Percentiles rank a stretch among this genome's conserved stretches.
These are phyloP conservation scores for Ardeotis arabs DNA, from an alignment of 2,113 vertebrate genomes.

Conservation along the genomic window DNA sequence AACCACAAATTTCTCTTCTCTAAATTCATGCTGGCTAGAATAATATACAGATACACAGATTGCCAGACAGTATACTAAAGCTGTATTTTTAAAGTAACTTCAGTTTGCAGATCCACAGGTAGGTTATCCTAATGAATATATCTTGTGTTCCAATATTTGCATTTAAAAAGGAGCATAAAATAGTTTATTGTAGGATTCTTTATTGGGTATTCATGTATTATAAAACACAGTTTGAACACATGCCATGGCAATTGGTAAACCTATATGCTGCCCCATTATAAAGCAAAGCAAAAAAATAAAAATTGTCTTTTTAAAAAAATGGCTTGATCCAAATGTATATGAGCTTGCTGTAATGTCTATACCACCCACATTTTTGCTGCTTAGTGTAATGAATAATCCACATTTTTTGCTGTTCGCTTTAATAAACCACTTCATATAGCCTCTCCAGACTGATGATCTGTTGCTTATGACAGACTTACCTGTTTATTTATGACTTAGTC, in stretches of 20 bases:
- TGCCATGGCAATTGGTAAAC: neutral
- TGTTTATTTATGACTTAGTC: neutral
- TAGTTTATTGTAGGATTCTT: neutral
- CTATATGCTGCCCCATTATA: neutral
- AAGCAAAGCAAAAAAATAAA: slow-evolving; percentile 24
- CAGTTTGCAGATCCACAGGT: neutral
- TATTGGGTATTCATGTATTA: neutral
- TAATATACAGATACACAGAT: neutral
- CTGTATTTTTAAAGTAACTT: neutral
- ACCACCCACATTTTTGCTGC: neutral
- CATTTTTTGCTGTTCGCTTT: neutral
- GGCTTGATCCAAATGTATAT: neutral
- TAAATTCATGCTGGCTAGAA: neutral
- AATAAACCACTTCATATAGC: slow-evolving; percentile 1
- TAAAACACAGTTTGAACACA: neutral
- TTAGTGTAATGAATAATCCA: neutral
- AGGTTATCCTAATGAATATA: neutral
- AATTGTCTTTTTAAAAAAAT: neutral
- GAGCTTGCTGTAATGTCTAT: neutral
- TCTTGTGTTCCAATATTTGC: neutral
- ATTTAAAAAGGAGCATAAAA: neutral
- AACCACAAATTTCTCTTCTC: neutral
- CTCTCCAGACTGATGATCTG: neutral
- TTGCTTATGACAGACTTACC: neutral
- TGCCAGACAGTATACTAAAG: neutral